These are phyloP conservation scores for Apostichopus californicus DNA, from an alignment of 35 echinoderm and acorn worm genomes.

Conservation along the genomic window DNA sequence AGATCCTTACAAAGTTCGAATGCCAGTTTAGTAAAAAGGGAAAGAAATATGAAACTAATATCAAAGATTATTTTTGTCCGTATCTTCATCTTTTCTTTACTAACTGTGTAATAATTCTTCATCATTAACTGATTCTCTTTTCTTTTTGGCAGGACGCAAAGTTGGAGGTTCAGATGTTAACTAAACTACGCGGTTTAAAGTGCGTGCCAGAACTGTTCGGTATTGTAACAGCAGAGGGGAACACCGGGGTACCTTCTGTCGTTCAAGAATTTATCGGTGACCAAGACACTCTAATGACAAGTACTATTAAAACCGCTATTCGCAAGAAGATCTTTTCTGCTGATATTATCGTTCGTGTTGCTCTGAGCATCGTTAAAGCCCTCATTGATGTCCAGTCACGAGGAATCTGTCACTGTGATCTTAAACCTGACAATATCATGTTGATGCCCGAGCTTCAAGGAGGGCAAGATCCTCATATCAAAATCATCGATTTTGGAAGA, in stretches of 20 bases:
- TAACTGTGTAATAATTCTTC: too few relatives aligned
- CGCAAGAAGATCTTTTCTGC: background rate
- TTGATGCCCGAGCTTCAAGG: background rate
- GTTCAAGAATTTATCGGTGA: conserved; percentile 21
- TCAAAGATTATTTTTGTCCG: too few relatives aligned
- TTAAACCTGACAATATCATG: conserved; percentile 4
- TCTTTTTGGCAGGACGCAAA: background rate
- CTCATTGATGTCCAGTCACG: background rate
- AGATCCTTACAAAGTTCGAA: too few relatives aligned
- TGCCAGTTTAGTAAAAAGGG: too few relatives aligned
- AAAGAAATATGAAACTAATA: too few relatives aligned
- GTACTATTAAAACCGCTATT: background rate
- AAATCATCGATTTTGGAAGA: conserved; percentile 24
- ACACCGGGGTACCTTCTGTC: background rate
- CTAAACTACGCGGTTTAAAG: background rate
- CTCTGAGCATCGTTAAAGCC: background rate
- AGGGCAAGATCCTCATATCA: background rate
- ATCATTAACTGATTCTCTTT: too few relatives aligned
- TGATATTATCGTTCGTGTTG: background rate
- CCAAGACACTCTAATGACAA: background rate
- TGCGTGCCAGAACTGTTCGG: conserved; percentile 25
- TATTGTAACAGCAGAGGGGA: background rate
- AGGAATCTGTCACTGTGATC: background rate
- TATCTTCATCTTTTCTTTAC: too few relatives aligned
- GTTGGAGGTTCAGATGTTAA: conserved; percentile 15